Conservation (phyloP, 2,888 invertebrate genomes). For the Eristalis intricaria region DNA sequence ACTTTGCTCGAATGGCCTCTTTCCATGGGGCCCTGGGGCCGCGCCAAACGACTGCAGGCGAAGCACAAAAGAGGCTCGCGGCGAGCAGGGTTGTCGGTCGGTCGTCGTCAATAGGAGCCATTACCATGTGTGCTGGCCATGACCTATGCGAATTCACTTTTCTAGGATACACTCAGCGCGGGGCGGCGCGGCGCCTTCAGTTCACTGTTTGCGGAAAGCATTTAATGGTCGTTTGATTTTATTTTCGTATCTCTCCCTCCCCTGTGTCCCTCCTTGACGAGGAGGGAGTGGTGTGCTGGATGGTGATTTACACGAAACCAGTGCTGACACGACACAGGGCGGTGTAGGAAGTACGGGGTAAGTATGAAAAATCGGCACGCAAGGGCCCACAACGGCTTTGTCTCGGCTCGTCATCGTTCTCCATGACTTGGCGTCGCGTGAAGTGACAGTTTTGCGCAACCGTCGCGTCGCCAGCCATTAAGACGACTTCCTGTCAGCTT, state of each 20-base stretch:
- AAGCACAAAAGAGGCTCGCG: background rate
- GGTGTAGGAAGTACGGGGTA: constrained; percentile 46
- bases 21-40: constrained; percentile 1
- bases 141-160: constrained; percentile 48
- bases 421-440: constrained; percentile 65
- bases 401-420: constrained; percentile 10
- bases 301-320: constrained; percentile 46
- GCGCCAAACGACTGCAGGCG: background rate
- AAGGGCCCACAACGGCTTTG: constrained; percentile 7
- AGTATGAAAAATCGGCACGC: constrained; percentile 47
- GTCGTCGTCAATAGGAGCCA: constrained; percentile 34
- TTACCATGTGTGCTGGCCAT: constrained; percentile 40
- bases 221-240: constrained; percentile 44
- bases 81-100: background rate
- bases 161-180: constrained; percentile 23
- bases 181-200: background rate
- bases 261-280: background rate
- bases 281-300: constrained; percentile 47
- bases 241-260: background rate
- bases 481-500: constrained; percentile 65
- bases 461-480: constrained; percentile 60
- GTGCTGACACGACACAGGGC: constrained; percentile 39
- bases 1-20: constrained; percentile 33
- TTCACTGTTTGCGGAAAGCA: constrained; percentile 3
- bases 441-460: constrained; percentile 64